phyloP scores from a whole-genome alignment of 2,797 vertebrate genomes.

The Dendrocincla fuliginosa region DNA sequence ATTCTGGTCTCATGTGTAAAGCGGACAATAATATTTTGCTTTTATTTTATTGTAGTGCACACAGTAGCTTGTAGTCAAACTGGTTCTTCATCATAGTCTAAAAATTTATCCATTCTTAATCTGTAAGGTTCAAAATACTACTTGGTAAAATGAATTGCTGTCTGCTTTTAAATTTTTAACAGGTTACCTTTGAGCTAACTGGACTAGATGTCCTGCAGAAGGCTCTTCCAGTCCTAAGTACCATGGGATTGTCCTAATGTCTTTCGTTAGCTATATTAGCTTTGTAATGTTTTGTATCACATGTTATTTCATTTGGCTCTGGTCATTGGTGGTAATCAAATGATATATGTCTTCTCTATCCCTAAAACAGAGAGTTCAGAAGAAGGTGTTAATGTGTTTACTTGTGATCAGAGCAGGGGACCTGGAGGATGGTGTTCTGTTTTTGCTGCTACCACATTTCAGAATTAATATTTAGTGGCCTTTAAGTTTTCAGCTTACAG shows the following conservation, averaged over 20 bases:
- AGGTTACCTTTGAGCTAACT: background rate
- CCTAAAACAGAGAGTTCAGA: background rate
- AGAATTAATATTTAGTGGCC: background rate
- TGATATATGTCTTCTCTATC: background rate
- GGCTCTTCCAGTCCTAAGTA: background rate
- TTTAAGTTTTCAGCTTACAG: background rate
- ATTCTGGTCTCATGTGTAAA: background rate
- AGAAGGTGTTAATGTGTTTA: background rate
- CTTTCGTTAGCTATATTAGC: background rate
- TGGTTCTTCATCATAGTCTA: background rate
- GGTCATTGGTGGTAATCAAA: background rate
- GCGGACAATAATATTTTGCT: background rate
- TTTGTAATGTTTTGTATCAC: background rate
- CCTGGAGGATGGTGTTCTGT: background rate
- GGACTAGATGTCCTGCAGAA: background rate
- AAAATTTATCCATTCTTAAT: background rate
- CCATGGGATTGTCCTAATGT: background rate
- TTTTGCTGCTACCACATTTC: background rate
- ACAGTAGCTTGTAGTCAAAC: background rate
- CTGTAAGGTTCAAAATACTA: background rate
- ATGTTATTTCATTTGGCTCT: background rate
- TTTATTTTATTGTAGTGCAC: background rate
- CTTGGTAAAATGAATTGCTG: background rate
- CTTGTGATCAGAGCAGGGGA: background rate
- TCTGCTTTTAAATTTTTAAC: background rate